These are phyloP conservation scores for Homarus americanus DNA, from an alignment of 1,140 invertebrate genomes.

Conservation along the genomic window DNA sequence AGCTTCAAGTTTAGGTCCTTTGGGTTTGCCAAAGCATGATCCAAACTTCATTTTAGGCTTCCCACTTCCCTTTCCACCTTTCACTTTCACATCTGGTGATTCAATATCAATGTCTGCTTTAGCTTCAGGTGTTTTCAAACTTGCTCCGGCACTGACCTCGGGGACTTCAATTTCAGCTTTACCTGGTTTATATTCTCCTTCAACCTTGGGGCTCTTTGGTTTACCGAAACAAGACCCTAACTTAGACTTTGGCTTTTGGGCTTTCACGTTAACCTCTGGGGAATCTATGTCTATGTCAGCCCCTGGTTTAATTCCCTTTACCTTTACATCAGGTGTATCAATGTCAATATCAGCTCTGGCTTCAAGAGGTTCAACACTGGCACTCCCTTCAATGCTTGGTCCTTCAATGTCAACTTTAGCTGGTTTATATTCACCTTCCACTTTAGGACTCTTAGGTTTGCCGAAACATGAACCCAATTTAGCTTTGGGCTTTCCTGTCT, in stretches of 20 bases:
- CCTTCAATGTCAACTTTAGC: conserved; percentile 26
- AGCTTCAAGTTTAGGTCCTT: conserved; percentile 24
- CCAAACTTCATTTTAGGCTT: conserved; percentile 52
- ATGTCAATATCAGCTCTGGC: conserved; percentile 15
- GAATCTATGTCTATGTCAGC: conserved; percentile 1
- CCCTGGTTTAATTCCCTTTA: conserved; percentile 34
- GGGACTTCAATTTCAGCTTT: conserved; percentile 42
- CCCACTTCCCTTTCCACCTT: conserved; percentile 31
- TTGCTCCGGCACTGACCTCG: conserved; percentile 13
- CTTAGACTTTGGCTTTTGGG: conserved; percentile 21
- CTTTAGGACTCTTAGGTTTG: conserved; percentile 40
- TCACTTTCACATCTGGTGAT: conserved; percentile 25
- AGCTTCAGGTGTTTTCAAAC: neutral
- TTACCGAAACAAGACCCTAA: conserved; percentile 68
- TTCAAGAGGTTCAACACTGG: conserved; percentile 5
- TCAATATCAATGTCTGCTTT: conserved; percentile 31
- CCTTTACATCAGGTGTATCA: conserved; percentile 42
- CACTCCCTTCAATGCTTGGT: neutral
- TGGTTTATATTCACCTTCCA: conserved; percentile 37
- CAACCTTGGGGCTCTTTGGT: conserved; percentile 45
- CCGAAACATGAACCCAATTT: conserved; percentile 62
- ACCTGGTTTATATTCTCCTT: conserved; percentile 49
- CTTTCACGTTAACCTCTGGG: conserved; percentile 28
- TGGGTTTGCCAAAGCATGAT: conserved; percentile 63
- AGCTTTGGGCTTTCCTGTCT: conserved; percentile 40